Conservation (phyloP, 2,113 vertebrate species). For the Lepisosteus osseus region DNA sequence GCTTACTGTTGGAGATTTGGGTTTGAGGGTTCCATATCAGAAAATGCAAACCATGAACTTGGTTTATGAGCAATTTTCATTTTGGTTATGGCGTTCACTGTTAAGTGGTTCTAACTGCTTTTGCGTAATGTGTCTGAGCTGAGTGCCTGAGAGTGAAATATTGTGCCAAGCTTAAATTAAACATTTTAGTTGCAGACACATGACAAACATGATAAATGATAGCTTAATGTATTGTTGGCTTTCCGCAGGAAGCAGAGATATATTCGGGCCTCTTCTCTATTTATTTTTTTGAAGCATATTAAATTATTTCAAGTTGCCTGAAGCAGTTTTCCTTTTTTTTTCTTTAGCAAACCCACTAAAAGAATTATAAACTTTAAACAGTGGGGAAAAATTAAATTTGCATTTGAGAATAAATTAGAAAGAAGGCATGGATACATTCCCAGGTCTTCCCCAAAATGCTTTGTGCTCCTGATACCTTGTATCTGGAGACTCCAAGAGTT, state of each 20-base stretch:
- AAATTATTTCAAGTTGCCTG: background rate
- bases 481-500: conserved; percentile 12
- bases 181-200: background rate
- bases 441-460: background rate
- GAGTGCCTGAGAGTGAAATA: conserved; percentile 25
- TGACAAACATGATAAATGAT: conserved; percentile 11
- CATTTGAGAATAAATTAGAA: background rate
- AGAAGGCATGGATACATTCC: background rate
- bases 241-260: background rate
- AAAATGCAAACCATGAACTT: no score
- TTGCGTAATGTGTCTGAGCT: background rate
- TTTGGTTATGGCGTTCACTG: no score
- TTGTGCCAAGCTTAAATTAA: conserved; percentile 25
- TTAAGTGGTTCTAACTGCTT: background rate
- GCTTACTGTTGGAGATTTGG: no score
- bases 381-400: background rate
- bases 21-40: no score
- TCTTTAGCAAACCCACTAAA: background rate
- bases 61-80: no score
- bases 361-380: background rate
- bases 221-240: background rate
- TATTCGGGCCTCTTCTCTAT: background rate
- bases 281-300: background rate
- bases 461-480: conserved; percentile 11
- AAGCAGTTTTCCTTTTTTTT: background rate